These are phyloP conservation scores for Lagopus muta DNA, from an alignment of 2,113 vertebrate species.

Conservation along the genomic window DNA sequence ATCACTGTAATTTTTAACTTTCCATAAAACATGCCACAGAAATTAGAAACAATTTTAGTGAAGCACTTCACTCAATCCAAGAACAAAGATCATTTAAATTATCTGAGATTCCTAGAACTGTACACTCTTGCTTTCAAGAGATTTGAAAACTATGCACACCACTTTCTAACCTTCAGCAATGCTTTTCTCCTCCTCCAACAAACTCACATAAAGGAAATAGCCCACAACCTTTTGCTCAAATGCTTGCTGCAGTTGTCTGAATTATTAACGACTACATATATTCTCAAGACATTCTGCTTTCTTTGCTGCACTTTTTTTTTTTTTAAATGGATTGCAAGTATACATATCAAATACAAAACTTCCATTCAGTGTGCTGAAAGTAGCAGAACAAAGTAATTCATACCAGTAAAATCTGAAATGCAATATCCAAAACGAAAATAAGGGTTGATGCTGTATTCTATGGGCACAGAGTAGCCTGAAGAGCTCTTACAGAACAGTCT, in stretches of 20 bases:
- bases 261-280: neutral
- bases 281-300: neutral
- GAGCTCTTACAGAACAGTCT: neutral
- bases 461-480: neutral
- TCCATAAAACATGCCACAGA: neutral
- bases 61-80: neutral
- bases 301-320: neutral
- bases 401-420: neutral
- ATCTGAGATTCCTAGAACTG: neutral
- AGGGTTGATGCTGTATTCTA: neutral
- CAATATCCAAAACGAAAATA: neutral
- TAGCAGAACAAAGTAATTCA: neutral
- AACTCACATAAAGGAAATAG: neutral
- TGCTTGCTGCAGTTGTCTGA: neutral
- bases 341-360: neutral
- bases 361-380: neutral
- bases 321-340: neutral
- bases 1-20: neutral
- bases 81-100: neutral
- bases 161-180: neutral
- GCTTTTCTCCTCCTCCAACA: neutral
- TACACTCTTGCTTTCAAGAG: neutral
- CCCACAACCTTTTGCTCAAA: neutral
- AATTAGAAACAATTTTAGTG: neutral
- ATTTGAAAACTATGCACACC: neutral